phyloP scores from a whole-genome alignment of 2,113 vertebrate species.

The Neolamprologus brichardi region DNA sequence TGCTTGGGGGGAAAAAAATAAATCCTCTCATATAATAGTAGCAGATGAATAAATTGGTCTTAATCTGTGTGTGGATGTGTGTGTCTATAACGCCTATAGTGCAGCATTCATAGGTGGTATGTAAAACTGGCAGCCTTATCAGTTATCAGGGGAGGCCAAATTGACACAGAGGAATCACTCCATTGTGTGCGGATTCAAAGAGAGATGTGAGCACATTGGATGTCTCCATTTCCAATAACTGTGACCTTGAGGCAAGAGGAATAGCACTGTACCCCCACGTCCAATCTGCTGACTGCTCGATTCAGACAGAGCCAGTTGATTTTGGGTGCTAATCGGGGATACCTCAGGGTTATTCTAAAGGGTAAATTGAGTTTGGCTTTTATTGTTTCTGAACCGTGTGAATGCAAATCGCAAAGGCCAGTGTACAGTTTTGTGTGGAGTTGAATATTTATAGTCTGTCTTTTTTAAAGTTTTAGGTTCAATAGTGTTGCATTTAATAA shows the following conservation, averaged over 20 bases:
- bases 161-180: conserved; percentile 65
- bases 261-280: conserved; percentile 7
- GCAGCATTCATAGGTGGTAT: conserved; percentile 61
- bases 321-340: conserved; percentile 34
- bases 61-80: conserved; percentile 43
- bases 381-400: conserved; percentile 2
- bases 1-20: conserved; percentile 7
- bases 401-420: background rate
- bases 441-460: background rate
- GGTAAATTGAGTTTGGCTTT: conserved; percentile 47
- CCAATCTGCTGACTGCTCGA: conserved; percentile 62
- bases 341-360: conserved; percentile 36
- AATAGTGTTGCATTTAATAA: background rate
- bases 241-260: conserved; percentile 64
- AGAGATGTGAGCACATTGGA: conserved; percentile 62
- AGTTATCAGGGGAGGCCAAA: conserved; percentile 61
- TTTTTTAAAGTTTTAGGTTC: background rate
- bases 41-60: conserved; percentile 61
- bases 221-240: conserved; percentile 69
- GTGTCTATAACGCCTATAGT: conserved; percentile 35
- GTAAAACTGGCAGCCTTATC: conserved; percentile 57
- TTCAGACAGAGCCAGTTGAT: conserved; percentile 43
- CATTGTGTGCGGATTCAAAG: conserved; percentile 65
- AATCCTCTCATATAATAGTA: conserved; percentile 60
- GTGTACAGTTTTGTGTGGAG: background rate